These are phyloP conservation scores for Antennarius maculatus DNA, from an alignment of 2,797 vertebrate species.

Conservation along the genomic window DNA sequence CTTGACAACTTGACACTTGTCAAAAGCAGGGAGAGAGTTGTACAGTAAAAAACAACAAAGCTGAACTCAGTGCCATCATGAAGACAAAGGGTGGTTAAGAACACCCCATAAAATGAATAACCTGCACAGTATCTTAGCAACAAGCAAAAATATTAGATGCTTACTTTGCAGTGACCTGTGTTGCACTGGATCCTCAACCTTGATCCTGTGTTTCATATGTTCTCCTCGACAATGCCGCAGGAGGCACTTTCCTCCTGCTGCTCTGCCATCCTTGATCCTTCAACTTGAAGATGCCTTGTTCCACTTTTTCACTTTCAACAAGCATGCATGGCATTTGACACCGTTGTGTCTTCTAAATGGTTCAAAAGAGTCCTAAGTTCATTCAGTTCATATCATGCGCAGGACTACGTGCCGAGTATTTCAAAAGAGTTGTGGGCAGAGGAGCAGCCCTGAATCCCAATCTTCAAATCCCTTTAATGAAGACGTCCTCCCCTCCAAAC, in stretches of 20 bases:
- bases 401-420: constrained; percentile 68
- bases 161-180: constrained; percentile 68
- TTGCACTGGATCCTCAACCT: constrained; percentile 65
- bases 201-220: constrained; percentile 44
- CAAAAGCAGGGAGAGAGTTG: constrained; percentile 26
- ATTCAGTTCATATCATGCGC: constrained; percentile 49
- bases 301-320: constrained; percentile 47
- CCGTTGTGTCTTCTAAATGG: constrained; percentile 34
- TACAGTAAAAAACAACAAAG: constrained; percentile 15
- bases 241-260: constrained; percentile 15
- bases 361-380: constrained; percentile 56
- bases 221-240: constrained; percentile 25
- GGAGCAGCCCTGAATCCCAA: constrained; percentile 45
- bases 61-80: constrained; percentile 35
- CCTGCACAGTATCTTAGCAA: constrained; percentile 79
- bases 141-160: constrained; percentile 65
- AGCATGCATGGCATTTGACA: constrained; percentile 37
- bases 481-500: constrained; percentile 52
- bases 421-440: constrained; percentile 67
- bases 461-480: constrained; percentile 67
- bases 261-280: neutral
- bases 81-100: constrained; percentile 40
- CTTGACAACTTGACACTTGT: constrained; percentile 38
- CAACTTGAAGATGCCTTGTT: constrained; percentile 11
- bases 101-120: constrained; percentile 66